Evolutionary conservation across 2,888 invertebrate genomes (phyloP).

Genomic region (Amaurobius ferox): DNA sequence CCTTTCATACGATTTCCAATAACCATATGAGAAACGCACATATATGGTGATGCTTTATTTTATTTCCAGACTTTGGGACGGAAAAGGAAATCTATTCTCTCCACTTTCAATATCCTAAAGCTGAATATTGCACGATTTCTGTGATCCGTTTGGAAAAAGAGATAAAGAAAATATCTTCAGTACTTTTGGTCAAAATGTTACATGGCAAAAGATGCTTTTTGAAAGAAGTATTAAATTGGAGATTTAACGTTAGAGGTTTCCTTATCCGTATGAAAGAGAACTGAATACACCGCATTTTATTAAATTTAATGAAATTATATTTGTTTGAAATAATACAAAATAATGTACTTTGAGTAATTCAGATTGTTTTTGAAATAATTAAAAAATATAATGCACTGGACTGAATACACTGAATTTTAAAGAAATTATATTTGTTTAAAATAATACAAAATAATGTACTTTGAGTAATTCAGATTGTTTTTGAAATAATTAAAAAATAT

Average conservation of each 20-base stretch:
- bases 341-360: too few relatives aligned
- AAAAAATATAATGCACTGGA: too few relatives aligned
- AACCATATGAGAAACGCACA: background rate
- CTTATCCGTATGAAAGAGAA: background rate
- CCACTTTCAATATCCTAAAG: conserved; percentile 16
- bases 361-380: too few relatives aligned
- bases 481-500: too few relatives aligned
- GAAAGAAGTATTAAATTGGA: background rate
- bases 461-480: too few relatives aligned
- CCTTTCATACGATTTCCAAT: conserved; percentile 1
- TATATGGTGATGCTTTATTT: background rate
- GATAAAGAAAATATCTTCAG: conserved; percentile 12
- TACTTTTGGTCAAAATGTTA: conserved; percentile 5
- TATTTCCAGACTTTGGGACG: background rate
- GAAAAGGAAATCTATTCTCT: conserved; percentile 11
- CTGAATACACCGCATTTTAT: background rate
- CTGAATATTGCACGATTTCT: conserved; percentile 6
- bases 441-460: too few relatives aligned
- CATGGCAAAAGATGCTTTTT: background rate
- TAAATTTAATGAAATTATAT: background rate
- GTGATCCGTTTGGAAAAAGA: conserved; percentile 1
- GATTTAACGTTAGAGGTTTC: background rate
- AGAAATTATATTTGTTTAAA: background rate
- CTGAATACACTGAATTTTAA: background rate
- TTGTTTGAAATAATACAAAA: background rate